Evolutionary conservation across 2,888 invertebrate genomes (phyloP).

Genomic region (Dilophus febrilis): DNA sequence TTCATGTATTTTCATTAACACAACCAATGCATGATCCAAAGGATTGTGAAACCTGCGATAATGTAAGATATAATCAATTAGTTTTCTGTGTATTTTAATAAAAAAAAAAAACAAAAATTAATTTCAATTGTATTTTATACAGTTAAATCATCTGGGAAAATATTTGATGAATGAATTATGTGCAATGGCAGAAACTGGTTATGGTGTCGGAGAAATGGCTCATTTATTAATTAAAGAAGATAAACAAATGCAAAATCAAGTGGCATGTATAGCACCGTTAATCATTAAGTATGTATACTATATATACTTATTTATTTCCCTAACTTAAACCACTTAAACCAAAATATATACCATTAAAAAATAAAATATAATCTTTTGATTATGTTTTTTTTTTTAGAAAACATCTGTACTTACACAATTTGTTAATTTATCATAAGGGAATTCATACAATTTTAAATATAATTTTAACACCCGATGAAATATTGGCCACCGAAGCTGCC

Average conservation of each 20-base stretch:
- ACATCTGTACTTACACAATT: slow-evolving; percentile 24
- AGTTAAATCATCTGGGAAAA: slow-evolving; percentile 22
- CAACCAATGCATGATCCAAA: slow-evolving; percentile 4
- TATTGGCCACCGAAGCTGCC: slow-evolving; percentile 23
- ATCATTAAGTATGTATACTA: no score
- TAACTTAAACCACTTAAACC: no score
- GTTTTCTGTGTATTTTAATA: neutral
- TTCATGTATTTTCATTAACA: slow-evolving; percentile 23
- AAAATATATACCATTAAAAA: no score
- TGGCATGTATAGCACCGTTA: slow-evolving; percentile 26
- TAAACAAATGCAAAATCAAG: slow-evolving; percentile 20
- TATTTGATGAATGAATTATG: slow-evolving; percentile 24
- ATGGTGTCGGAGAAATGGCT: slow-evolving; percentile 27
- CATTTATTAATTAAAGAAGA: slow-evolving; percentile 22
- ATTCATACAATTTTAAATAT: slow-evolving; percentile 21
- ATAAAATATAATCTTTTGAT: no score
- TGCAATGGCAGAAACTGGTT: slow-evolving; percentile 28
- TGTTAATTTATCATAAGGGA: slow-evolving; percentile 25
- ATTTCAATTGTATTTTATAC: slow-evolving; percentile 2
- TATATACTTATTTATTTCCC: no score
- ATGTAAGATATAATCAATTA: slow-evolving; percentile 1
- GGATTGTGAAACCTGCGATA: slow-evolving; percentile 7
- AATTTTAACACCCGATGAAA: slow-evolving; percentile 21
- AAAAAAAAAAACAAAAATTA: neutral
- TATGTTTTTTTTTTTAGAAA: no score